Percentiles rank a stretch among this genome's conserved stretches.
Conservation (phyloP, 2,888 invertebrate species). For the Hydroisotoma schaefferi region DNA sequence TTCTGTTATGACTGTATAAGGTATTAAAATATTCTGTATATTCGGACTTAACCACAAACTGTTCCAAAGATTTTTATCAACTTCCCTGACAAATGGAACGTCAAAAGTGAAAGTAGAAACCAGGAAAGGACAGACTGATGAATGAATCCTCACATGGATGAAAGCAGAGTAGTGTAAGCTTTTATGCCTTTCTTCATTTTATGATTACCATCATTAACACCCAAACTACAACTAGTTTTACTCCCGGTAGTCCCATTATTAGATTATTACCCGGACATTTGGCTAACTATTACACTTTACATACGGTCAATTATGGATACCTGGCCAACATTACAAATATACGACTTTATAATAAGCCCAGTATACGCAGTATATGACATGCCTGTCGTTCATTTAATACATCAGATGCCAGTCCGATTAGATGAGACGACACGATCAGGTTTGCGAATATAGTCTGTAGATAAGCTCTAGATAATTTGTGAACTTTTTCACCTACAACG, state of each 20-base stretch:
- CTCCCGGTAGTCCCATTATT: slow-evolving; percentile 5
- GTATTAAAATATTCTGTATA: not conserved
- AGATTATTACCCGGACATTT: slow-evolving; percentile 2
- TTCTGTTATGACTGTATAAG: too few relatives aligned
- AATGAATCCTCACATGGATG: not conserved
- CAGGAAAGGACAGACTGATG: too few relatives aligned
- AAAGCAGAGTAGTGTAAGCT: slow-evolving; percentile 3
- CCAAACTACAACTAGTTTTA: not conserved
- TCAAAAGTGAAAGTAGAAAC: not conserved
- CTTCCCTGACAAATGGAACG: not conserved
- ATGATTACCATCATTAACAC: slow-evolving; percentile 13
- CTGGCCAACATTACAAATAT: too few relatives aligned
- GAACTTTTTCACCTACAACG: too few relatives aligned
- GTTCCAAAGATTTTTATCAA: not conserved
- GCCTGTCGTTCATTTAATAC: not conserved
- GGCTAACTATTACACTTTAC: too few relatives aligned
- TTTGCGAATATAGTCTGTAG: too few relatives aligned
- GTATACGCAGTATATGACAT: not conserved
- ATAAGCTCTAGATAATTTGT: too few relatives aligned
- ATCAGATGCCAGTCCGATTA: too few relatives aligned
- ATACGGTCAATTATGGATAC: too few relatives aligned
- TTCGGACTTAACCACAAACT: not conserved
- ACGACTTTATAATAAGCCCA: not conserved
- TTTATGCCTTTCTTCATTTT: not conserved
- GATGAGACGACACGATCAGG: too few relatives aligned